These are phyloP conservation scores for Eristalis intricaria DNA, from an alignment of 2,888 invertebrate species.

Conservation along the genomic window DNA sequence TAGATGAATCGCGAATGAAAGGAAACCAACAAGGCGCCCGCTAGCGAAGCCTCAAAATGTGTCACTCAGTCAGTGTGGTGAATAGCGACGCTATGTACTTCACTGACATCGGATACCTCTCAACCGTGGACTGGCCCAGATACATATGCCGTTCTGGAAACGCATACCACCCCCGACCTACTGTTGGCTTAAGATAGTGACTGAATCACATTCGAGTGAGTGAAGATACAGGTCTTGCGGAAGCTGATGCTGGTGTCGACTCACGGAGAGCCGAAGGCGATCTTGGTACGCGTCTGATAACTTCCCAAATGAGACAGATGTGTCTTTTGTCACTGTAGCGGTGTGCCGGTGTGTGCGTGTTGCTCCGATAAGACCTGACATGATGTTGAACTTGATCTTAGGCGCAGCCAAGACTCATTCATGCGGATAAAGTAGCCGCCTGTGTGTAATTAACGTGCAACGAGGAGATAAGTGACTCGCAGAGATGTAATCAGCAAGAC, in stretches of 20 bases:
- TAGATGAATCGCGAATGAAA: conserved; percentile 44
- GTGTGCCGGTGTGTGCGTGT: background rate
- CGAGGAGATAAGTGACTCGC: background rate
- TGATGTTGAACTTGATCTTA: background rate
- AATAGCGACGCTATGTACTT: conserved; percentile 31
- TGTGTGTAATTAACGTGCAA: background rate
- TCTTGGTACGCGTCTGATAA: background rate
- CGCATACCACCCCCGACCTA: background rate
- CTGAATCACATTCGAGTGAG: background rate
- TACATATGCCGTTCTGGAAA: background rate
- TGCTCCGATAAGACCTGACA: background rate
- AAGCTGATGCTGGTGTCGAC: background rate
- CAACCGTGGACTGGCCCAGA: conserved; percentile 6
- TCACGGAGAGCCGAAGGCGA: background rate
- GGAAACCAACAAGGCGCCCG: background rate
- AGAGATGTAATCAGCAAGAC: background rate
- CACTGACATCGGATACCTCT: conserved; percentile 21
- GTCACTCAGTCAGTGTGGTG: conserved; percentile 34
- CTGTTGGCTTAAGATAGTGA: background rate
- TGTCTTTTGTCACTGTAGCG: background rate
- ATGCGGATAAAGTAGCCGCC: background rate
- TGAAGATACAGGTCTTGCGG: background rate
- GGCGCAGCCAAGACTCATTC: background rate
- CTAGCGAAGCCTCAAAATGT: conserved; percentile 54
- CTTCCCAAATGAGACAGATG: too few species aligned